phyloP scores from a whole-genome alignment of 2,113 vertebrate species.

The Lycocorax pyrrhopterus region DNA sequence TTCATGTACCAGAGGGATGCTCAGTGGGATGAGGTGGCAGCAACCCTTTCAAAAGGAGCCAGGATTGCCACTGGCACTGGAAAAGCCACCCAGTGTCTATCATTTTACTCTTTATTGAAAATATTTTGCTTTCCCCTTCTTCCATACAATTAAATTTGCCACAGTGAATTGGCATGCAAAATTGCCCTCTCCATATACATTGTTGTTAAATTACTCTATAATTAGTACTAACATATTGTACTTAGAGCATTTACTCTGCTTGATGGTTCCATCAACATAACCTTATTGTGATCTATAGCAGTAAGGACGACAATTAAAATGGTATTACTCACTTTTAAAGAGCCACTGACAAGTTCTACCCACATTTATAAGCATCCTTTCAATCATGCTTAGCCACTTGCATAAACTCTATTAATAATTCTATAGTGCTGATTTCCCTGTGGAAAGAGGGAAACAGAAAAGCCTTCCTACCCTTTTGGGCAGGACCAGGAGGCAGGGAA shows the following conservation, averaged over 20 bases:
- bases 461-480: not conserved
- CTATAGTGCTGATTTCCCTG: not conserved
- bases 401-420: not conserved
- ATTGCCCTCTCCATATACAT: not conserved
- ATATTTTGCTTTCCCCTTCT: constrained; percentile 8
- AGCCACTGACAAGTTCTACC: not conserved
- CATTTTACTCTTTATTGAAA: not conserved
- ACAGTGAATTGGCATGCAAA: constrained; percentile 14
- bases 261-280: constrained; percentile 31
- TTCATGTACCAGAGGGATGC: not conserved
- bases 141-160: not conserved
- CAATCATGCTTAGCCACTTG: not conserved
- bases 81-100: not conserved
- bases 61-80: not conserved
- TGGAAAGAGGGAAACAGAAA: not conserved
- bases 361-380: not conserved
- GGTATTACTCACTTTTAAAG: constrained; percentile 29
- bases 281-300: constrained; percentile 42
- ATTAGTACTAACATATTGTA: constrained; percentile 47
- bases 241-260: constrained; percentile 30
- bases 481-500: not conserved
- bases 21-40: not conserved
- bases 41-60: not conserved
- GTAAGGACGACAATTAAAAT: constrained; percentile 7
- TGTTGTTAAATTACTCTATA: constrained; percentile 40